Base-by-base conservation (phyloP, 2,797 vertebrate genomes). In the Acestrorhynchus altus region DNA sequence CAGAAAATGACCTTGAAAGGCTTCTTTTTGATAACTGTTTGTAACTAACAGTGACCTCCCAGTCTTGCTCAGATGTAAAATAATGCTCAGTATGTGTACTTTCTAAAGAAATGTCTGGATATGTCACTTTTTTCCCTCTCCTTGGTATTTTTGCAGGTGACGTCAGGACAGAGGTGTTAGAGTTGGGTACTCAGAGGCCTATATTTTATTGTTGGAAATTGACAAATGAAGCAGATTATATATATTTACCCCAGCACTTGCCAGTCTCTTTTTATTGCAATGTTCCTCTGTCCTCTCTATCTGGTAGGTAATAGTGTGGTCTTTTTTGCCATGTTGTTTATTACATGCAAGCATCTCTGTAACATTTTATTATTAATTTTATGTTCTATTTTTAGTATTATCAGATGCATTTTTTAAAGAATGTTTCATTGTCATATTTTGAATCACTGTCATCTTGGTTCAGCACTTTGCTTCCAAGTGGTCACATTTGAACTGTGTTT, bases 231-330 rank as follows among this genome's bases (percentile, higher is more conserved):
- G 95, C 94, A 97, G 95, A 94, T 35, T 94, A 92, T 94, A 98
- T 93, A 94, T 94, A 94, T 94, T 93, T 93, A 94, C 92, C 95
- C 96, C 96, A 98, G 97, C 97, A 98, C 97, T 98, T 99, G 96
- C 95, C 96, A 94, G 95, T 95, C 94, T 96, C 95, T 93, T 96
- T 35, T 78, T 95, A 95, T 95, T 96, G 95, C 96, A 95, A 95
- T 96, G 96, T 96, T 96, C 91, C 90, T 96, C 96, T 94, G 93
- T 97, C 89, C 92, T 92, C 87, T 92, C 88, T 92, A 87, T 94
- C 90, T 93, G 92, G 90, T 97, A 98, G 95, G 95, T 95, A 92
- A 94, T 97, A 96, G 96, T 97, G 95, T 95, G 94, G 95, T 96
- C 95, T 96, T 94, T 35, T 71, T 95, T 94, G 93, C 96, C 96